Base-by-base conservation (phyloP, 1,140 invertebrate genomes). In the Mycetomoellerius zeteki region DNA sequence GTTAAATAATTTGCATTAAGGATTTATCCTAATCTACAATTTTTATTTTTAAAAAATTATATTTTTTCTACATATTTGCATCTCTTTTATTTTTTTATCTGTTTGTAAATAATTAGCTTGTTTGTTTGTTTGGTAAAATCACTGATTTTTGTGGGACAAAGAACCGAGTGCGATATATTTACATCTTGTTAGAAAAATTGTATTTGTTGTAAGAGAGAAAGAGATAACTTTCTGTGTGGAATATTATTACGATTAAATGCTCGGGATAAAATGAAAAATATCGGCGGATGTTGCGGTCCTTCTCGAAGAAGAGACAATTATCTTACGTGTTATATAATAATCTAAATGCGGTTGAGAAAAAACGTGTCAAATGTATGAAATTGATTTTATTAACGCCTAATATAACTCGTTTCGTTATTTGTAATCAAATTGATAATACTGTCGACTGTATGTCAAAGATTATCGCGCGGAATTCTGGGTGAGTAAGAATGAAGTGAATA, bases 371-470 rank as follows among this genome's bases (percentile, higher is more conserved):
- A 69, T 43, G 14, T n/a, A 54, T 8, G 0, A 69, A 43, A 69
- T 69, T 67, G 62, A 80, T 69, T 81, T 81, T 69, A 62, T 77
- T 81, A 81, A 7, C 43, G 47, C 27, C 19, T 19, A 30, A 77
- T 10, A 43, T 52, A 80, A 67, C n/a, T 69, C 69, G 14, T 69
- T 69, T 43, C 54, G 62, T 37, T n/a, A 58, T n/a, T 30, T 21
- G 8, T 62, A 65, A 64, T 33, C 30, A 7, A 54, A 19, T 37
- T 21, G 27, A 81, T 56, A 69, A 78, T 12, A 64, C 2, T 69
- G 33, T 52, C 14, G 19, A 33, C n/a, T 30, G n/a, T 3, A 2
- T 67, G 27, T 16, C 43, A 37, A 6, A n/a, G 27, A 24, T 33
- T 67, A 80, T 80, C 76, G 8, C 14, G 10, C 7, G 8, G 7